Evolutionary conservation across 2,888 invertebrate genomes (phyloP).

Genomic region (Torymus aiolomorphi): DNA sequence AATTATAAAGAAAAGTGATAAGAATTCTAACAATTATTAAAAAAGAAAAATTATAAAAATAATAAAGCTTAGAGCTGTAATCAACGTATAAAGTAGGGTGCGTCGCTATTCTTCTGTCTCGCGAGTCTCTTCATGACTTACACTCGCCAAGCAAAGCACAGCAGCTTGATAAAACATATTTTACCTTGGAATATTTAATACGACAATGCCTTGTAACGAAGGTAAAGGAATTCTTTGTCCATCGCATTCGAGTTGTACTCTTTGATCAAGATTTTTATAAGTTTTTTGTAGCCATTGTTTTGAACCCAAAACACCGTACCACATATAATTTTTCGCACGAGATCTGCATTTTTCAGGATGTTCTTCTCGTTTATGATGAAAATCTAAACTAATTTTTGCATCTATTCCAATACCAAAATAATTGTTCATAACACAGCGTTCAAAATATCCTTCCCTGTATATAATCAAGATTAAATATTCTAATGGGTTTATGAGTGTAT

Average conservation of each 20-base stretch:
- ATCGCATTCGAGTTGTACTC: conserved; percentile 96
- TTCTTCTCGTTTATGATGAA: no score
- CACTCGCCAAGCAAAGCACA: no score
- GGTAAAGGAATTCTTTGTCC: conserved; percentile 96
- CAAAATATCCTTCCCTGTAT: conserved; percentile 88
- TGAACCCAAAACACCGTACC: conserved; percentile 90
- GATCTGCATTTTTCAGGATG: conserved; percentile 96
- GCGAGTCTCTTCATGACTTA: no score
- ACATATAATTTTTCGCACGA: conserved; percentile 96
- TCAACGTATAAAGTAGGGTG: no score
- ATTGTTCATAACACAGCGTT: conserved; percentile 98
- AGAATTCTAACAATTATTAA: no score
- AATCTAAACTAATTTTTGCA: conserved; percentile 97
- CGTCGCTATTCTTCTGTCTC: no score
- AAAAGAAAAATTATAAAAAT: no score
- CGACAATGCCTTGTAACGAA: conserved; percentile 96
- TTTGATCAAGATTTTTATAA: conserved; percentile 95
- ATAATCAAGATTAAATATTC: conserved; percentile 29
- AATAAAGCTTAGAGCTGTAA: no score
- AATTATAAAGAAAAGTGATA: no score
- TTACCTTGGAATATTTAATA: conserved; percentile 94
- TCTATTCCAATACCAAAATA: conserved; percentile 99
- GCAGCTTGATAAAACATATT: neutral
- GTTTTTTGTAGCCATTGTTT: conserved; percentile 92
- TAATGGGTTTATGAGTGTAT: conserved; percentile 1